A percentile compares a stretch with the other conserved stretches of the same genome.
phyloP scores from a whole-genome alignment of 2,113 vertebrate genomes.

The Strix aluco region DNA sequence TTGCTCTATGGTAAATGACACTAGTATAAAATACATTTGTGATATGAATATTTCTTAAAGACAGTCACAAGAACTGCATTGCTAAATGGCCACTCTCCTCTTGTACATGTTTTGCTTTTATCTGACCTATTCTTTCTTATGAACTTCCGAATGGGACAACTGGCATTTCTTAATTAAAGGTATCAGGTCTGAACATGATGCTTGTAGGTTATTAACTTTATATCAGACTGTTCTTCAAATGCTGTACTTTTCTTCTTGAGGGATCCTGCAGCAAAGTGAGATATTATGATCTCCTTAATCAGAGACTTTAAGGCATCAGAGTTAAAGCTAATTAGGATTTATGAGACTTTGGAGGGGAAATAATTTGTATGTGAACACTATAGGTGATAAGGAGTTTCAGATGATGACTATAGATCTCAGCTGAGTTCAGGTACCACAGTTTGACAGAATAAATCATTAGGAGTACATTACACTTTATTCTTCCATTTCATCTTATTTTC shows the following conservation, averaged over 20 bases:
- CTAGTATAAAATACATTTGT: background rate
- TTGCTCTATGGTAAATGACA: background rate
- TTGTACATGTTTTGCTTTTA: background rate
- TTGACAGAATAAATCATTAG: background rate
- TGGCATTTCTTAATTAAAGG: background rate
- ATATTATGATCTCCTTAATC: background rate
- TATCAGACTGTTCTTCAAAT: background rate
- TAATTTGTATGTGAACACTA: background rate
- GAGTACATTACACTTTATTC: background rate
- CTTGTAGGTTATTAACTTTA: background rate
- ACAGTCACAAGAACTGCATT: background rate
- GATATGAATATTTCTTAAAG: background rate
- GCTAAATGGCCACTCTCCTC: background rate
- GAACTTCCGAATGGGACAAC: background rate
- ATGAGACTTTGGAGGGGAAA: background rate
- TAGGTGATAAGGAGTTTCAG: background rate
- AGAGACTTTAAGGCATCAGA: background rate
- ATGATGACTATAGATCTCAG: background rate
- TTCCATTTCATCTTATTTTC: background rate
- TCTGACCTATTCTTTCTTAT: background rate
- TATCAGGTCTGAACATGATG: background rate
- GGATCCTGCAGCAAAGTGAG: background rate
- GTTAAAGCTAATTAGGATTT: conserved; percentile 43
- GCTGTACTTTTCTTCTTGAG: background rate
- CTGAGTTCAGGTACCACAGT: background rate